Conservation (phyloP, 2,888 invertebrate genomes). For the Aricia artaxerxes region DNA sequence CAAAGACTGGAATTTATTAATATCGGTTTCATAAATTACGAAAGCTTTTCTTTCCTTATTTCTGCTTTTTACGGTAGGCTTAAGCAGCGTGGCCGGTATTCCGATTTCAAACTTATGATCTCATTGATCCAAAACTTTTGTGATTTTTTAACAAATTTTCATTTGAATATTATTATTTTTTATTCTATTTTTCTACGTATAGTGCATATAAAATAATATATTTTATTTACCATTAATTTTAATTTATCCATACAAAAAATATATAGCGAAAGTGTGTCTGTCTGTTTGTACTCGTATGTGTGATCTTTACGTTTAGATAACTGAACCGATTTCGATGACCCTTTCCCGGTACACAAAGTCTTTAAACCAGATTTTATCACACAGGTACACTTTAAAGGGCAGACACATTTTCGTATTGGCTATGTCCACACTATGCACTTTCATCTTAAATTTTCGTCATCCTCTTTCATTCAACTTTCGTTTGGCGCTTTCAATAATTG, state of each 20-base stretch:
- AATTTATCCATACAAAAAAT: not conserved
- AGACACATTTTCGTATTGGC: too few relatives aligned
- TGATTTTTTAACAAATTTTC: not conserved
- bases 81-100: not conserved
- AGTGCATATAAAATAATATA: not conserved
- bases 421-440: too few relatives aligned
- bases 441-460: too few relatives aligned
- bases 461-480: too few relatives aligned
- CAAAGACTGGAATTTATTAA: too few relatives aligned
- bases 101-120: not conserved
- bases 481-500: too few relatives aligned
- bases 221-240: not conserved
- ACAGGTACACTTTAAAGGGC: not conserved
- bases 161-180: not conserved
- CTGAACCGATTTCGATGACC: not conserved
- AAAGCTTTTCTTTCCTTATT: too few relatives aligned
- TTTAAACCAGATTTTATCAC: not conserved
- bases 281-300: not conserved
- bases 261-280: not conserved
- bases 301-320: not conserved
- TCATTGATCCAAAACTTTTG: slow-evolving; percentile 16
- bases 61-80: not conserved
- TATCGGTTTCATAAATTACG: too few relatives aligned
- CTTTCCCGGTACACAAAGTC: not conserved
- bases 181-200: not conserved